Conservation (phyloP, 2,797 vertebrate species). For the Malacoctenus gilli region DNA sequence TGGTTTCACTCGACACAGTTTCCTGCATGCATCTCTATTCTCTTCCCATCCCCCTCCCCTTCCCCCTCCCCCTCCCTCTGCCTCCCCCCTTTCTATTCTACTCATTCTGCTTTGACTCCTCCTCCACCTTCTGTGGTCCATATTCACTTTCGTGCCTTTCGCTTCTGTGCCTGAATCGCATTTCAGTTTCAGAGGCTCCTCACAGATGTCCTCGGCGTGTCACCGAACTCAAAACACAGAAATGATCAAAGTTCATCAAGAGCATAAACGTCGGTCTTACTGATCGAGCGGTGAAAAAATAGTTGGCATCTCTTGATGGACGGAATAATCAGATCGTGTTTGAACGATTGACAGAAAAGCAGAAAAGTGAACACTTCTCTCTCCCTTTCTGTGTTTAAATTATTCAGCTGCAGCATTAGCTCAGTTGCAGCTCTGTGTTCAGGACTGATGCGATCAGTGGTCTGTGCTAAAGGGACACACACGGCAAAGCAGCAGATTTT, state of each 20-base stretch:
- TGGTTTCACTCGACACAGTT: too few species aligned
- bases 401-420: slow-evolving; percentile 75
- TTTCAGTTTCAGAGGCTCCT: slow-evolving; percentile 17
- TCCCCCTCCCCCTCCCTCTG: background rate
- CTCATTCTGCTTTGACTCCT: slow-evolving; percentile 48
- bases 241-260: background rate
- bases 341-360: slow-evolving; percentile 34
- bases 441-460: slow-evolving; percentile 69
- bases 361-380: slow-evolving; percentile 27
- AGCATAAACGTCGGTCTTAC: too few species aligned
- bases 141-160: slow-evolving; percentile 24
- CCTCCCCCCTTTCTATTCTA: slow-evolving; percentile 44
- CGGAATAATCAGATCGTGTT: slow-evolving; percentile 35
- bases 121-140: slow-evolving; percentile 30
- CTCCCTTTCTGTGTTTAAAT: slow-evolving; percentile 67
- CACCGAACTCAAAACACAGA: background rate
- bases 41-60: slow-evolving; percentile 37
- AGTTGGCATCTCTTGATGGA: background rate
- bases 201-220: background rate
- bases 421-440: slow-evolving; percentile 61
- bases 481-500: slow-evolving; percentile 30
- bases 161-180: slow-evolving; percentile 27
- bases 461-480: slow-evolving; percentile 56
- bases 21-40: too few species aligned
- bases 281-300: too few species aligned